Base-by-base conservation (phyloP, 2,888 invertebrate genomes). In the Parnassius smintheus region DNA sequence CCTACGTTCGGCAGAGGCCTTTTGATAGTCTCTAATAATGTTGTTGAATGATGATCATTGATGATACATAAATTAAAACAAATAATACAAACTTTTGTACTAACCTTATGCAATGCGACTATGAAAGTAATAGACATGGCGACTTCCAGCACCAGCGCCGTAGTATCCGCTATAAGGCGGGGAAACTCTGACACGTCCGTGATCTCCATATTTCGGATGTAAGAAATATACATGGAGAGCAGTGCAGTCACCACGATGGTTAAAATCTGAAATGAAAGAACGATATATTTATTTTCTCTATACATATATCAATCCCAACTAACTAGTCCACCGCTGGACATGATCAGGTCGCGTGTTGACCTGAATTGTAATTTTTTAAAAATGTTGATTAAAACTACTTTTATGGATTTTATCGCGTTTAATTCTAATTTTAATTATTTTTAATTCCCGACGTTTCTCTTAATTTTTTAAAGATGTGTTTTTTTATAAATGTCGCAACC, bases 71-170 rank as follows among this genome's bases (percentile, higher is more conserved):
- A 35, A 1, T 35, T 35, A 35, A 35, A 35, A 25, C 25, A 35
- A 7, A 35, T 35, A 35, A 35, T 7, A 35, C 35, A 35, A 35
- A 35, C 7, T 7, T 1, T 35, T 35, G 0, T 44, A 54, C 68
- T 66, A 67, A 91, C 91, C 83, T 73, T 83, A 72, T 91, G 91
- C 46, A 91, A 67, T 0, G 86, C 90, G 0, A 85, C 82, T 2
- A 91, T 85, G 68, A 91, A 90, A 2, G 74, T 70, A 13, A 85
- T 64, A 0, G 82, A 83, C 81, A 90, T 85, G 52, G 73, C 61
- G 3, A 83, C 72, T 65, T 91, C 91, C 2, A 91, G 58, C 1
- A 85, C 67, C 12, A 90, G 71, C 0, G 85, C 89, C 0, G 80
- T 72, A 45, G 82, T 79, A 73, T 91, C 91, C 2, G 83, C 75